Evolutionary conservation across 2,888 invertebrate genomes (phyloP), one percentile per base, ranked within the genome.

Genomic region (Periphyllus acericola): DNA sequence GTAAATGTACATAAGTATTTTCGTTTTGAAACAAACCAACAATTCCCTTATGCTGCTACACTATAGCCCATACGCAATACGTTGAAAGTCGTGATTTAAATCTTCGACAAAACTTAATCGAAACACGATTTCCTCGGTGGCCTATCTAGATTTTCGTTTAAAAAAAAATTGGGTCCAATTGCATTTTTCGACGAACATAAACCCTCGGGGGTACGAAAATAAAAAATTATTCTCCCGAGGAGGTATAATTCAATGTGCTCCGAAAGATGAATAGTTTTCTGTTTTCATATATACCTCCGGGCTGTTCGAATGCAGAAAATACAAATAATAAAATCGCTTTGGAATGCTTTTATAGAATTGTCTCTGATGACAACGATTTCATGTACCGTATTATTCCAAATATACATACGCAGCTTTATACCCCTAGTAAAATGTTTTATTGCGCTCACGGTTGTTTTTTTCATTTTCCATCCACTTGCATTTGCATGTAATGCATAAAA

Each of bases 61-160:
- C 17, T 46, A 68, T n/a, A 11, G 11, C 32, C 25, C 6, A 36
- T 46, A 14, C 46, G 46, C 68, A 52, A 32, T 78, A 34, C 68
- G 40, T 68, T 21, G 66, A 83, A 71, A 32, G 71, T 83, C 34
- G 17, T 74, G 72, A 68, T 85, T 85, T 68, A 78, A 85, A 46
- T 85, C 32, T 68, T 46, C 25, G 46, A 76, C 32, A 17, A 76
- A 84, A 46, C 46, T 76, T 66, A 46, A 84, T 76, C 40, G 66
- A 60, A 76, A 84, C 76, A 76, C 66, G 76, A 84, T 84, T 84
- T 75, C 60, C 60, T 25, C 34, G 40, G 21, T 72, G 83, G 25
- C 17, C 29, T 60, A 66, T 36, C 21, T 29, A 71, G 76, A 2
- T 84, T 60, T 55, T 83, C 19, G 25, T 55, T 75, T 66, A 40